Evolutionary conservation across 1,140 invertebrate genomes (phyloP).

Genomic region (Ylistrum balloti): DNA sequence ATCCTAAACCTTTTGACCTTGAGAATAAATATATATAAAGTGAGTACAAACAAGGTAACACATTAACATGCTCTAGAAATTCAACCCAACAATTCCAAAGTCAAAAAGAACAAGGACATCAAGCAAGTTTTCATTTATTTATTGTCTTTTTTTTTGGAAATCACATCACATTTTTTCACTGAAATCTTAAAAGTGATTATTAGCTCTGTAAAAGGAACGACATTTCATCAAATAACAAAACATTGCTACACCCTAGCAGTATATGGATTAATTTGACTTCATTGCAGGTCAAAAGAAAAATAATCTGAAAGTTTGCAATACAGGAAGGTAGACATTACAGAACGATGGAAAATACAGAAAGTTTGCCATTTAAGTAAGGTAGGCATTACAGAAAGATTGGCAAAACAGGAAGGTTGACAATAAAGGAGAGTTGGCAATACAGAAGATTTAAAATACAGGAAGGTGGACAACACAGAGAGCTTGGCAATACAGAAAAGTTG

Average conservation of each 20-base stretch:
- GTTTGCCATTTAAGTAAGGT: too few relatives aligned
- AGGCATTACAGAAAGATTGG: too few relatives aligned
- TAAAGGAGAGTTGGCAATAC: too few relatives aligned
- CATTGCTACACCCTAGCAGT: neutral
- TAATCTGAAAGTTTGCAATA: neutral
- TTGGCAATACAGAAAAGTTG: too few relatives aligned
- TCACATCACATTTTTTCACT: neutral
- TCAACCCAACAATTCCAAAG: neutral
- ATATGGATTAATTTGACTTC: neutral
- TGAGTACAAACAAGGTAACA: too few relatives aligned
- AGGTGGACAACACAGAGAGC: too few relatives aligned
- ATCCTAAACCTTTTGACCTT: conserved; percentile 25
- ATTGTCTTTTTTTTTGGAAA: neutral
- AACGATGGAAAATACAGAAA: too few relatives aligned
- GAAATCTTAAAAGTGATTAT: neutral
- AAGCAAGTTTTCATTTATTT: neutral
- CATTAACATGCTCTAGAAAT: neutral
- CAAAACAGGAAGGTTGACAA: too few relatives aligned
- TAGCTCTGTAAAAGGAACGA: conserved; percentile 13
- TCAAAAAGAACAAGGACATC: neutral
- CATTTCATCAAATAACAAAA: neutral
- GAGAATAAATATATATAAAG: too few relatives aligned
- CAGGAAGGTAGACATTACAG: too few relatives aligned
- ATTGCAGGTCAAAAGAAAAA: neutral
- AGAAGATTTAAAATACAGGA: too few relatives aligned